Conservation (phyloP, 2,797 vertebrate species). For the Aythya fuligula region DNA sequence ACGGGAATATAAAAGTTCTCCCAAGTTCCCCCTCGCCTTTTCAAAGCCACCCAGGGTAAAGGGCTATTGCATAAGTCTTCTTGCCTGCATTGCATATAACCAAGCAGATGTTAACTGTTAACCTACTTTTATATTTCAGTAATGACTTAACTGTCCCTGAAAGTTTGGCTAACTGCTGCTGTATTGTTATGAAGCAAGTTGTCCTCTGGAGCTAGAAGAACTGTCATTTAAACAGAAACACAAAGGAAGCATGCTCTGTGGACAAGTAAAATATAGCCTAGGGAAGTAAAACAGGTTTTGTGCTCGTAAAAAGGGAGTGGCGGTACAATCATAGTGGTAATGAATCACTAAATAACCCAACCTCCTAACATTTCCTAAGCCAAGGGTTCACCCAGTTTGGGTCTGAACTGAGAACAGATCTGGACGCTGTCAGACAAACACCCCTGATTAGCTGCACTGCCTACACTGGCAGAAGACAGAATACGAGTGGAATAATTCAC, state of each 20-base stretch:
- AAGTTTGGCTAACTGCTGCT: not conserved
- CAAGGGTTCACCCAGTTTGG: not conserved
- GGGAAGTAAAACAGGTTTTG: slow-evolving; percentile 41
- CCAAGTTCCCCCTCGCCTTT: not conserved
- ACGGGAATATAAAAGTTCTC: not conserved
- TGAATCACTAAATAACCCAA: not conserved
- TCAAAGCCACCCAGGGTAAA: not conserved
- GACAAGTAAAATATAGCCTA: not conserved
- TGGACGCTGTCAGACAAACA: not conserved
- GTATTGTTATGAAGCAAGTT: not conserved
- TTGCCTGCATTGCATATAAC: not conserved
- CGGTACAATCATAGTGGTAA: not conserved
- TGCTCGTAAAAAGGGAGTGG: slow-evolving; percentile 37
- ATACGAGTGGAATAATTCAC: not conserved
- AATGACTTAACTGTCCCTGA: not conserved
- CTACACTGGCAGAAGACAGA: not conserved
- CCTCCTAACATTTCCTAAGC: not conserved
- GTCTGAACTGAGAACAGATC: not conserved
- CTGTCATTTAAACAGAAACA: not conserved
- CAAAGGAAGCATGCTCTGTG: not conserved
- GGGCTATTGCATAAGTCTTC: not conserved
- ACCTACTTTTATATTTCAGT: not conserved
- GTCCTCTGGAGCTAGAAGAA: not conserved
- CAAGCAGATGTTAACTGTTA: not conserved
- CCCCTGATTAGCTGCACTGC: not conserved